Conservation (phyloP, 2,888 invertebrate genomes). For the Eupithecia centaureata region DNA sequence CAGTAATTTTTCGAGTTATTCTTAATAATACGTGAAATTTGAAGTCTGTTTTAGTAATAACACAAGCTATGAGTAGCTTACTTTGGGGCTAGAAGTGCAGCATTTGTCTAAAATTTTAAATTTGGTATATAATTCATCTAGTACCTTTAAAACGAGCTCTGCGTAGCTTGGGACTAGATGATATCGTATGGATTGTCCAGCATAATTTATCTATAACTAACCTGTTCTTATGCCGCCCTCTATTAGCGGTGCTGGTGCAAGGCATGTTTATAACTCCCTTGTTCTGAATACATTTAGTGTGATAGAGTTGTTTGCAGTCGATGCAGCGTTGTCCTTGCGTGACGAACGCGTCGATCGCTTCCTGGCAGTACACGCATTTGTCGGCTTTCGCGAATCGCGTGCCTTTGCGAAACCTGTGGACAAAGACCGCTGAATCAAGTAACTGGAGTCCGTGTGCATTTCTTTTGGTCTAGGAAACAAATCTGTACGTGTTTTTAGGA, state of each 20-base stretch:
- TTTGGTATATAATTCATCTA: too few species aligned
- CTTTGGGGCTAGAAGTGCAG: too few species aligned
- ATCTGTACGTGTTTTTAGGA: neutral
- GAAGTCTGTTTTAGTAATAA: too few species aligned
- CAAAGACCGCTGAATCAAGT: neutral
- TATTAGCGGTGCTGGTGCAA: constrained; percentile 84
- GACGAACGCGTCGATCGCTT: constrained; percentile 91
- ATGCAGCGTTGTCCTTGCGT: constrained; percentile 91
- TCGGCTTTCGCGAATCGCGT: constrained; percentile 91
- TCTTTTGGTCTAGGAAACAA: too few species aligned
- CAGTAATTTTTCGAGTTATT: too few species aligned
- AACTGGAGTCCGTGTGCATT: neutral
- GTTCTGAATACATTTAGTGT: constrained; percentile 95
- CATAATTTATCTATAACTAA: too few species aligned
- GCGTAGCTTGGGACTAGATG: too few species aligned
- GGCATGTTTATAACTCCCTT: constrained; percentile 90
- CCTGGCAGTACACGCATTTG: constrained; percentile 91
- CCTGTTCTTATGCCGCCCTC: constrained; percentile 85
- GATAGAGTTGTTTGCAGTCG: constrained; percentile 93
- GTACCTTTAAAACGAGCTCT: too few species aligned
- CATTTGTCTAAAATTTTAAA: too few species aligned
- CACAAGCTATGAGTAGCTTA: too few species aligned
- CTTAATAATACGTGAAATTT: too few species aligned
- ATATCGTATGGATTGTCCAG: too few species aligned
- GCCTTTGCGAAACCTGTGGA: constrained; percentile 87